These are phyloP conservation scores for Eretmochelys imbricata DNA, from an alignment of 2,113 vertebrate species.

Conservation along the genomic window DNA sequence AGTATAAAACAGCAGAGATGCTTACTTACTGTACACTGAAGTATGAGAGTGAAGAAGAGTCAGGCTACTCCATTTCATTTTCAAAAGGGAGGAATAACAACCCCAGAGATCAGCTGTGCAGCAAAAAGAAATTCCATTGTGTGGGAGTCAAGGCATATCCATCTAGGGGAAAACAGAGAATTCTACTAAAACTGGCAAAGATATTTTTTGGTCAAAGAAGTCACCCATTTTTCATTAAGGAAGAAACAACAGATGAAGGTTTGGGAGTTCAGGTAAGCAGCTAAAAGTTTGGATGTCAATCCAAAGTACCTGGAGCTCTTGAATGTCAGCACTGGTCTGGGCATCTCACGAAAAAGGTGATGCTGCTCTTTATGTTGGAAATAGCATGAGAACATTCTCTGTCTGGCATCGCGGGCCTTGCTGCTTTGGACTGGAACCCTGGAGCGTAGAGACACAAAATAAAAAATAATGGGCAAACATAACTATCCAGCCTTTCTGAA, in stretches of 20 bases:
- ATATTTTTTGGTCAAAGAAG: not conserved
- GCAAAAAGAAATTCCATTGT: not conserved
- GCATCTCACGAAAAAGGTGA: not conserved
- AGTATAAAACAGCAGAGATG: not conserved
- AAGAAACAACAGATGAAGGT: not conserved
- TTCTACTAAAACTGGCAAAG: not conserved
- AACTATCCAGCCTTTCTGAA: not conserved
- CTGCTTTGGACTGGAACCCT: not conserved
- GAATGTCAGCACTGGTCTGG: not conserved
- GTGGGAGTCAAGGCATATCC: not conserved
- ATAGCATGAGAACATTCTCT: not conserved
- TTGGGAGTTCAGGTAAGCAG: not conserved
- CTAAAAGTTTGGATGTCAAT: not conserved
- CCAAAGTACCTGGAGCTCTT: not conserved
- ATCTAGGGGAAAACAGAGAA: not conserved
- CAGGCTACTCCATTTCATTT: not conserved
- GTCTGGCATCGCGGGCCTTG: not conserved
- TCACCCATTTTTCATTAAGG: not conserved
- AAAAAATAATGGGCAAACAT: not conserved
- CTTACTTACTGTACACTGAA: not conserved
- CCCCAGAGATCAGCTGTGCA: not conserved
- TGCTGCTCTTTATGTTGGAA: not conserved
- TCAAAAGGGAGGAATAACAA: not conserved
- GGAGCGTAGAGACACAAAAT: not conserved
- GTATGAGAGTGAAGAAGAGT: not conserved